A percentile compares a stretch with the other conserved stretches of the same genome.
Evolutionary conservation across 2,113 vertebrate species (phyloP).

Genomic region (Chlamydotis undulata): DNA sequence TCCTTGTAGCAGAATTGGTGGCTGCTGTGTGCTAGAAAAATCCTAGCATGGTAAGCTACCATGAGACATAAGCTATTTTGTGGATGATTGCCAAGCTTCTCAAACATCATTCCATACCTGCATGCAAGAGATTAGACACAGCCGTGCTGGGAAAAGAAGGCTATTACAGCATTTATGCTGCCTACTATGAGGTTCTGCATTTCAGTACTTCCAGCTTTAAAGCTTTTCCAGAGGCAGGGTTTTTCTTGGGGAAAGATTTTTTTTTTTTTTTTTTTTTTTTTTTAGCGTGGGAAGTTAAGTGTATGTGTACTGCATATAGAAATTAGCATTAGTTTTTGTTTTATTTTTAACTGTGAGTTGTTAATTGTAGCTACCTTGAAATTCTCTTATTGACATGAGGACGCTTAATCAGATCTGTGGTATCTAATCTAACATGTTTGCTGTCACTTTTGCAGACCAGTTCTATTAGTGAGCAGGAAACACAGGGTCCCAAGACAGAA

Average conservation of each 20-base stretch:
- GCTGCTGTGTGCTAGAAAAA: neutral
- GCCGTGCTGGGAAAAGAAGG: neutral
- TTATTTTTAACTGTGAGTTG: neutral
- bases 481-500: constrained; percentile 77
- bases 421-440: neutral
- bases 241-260: neutral
- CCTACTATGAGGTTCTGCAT: neutral
- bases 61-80: constrained; percentile 1
- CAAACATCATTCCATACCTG: neutral
- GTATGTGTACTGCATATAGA: neutral
- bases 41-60: neutral
- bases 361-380: neutral
- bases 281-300: neutral
- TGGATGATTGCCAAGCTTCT: neutral
- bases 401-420: neutral
- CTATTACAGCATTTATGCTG: neutral
- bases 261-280: neutral
- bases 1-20: neutral
- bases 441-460: constrained; percentile 77
- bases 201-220: neutral
- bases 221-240: neutral
- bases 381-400: neutral
- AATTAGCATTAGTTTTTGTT: neutral
- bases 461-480: constrained; percentile 84
- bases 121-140: constrained; percentile 3